Evolutionary conservation across 2,888 invertebrate species (phyloP), one percentile per base, ranked within the genome.

Genomic region (Tigriopus californicus): DNA sequence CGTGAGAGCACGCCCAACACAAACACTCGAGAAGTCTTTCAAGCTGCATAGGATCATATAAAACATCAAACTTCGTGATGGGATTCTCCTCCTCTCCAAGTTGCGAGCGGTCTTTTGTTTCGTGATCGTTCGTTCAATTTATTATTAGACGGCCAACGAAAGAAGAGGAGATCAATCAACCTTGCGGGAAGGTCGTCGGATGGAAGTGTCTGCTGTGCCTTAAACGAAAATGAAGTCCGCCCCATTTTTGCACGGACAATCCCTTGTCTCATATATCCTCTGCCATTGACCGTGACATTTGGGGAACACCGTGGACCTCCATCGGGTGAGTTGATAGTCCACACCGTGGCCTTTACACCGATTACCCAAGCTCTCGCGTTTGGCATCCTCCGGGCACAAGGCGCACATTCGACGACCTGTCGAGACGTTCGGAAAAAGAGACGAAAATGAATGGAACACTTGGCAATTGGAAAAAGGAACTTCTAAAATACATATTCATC

Each of bases 271-370:
- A 40, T 68, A 68, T 54, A 68, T 64, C 64, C 87, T 79, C 52
- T 83, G 73, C 89, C 89, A 90, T 69, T 87, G 85, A 44, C 89
- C 90, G 67, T 85, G 85, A 71, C 90, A 90, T 67, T 86, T 84
- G 1, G 84, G 83, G 15, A 82, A 82, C 53, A 85, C 81, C 41
- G 88, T 76, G 41, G 87, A 85, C 66, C 83, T 83, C 82, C 85
- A 90, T 61, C 86, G 77, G 12, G 88, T 88, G 62, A 81, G 76
- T 61, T 81, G 77, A 0, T 80, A 80, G 41, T 79, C 75, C 2
- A 83, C 81, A 0, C 90, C 89, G 70, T 89, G 88, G 0, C 90
- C 90, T 63, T 82, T 81, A 74, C 90, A 90, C 53, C 85, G 76
- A 79, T 81, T 82, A 62, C 82, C 81, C 40, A 83, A 71, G 61